Conservation (phyloP, 2,888 invertebrate genomes). For the Alviniconcha strummeri region DNA sequence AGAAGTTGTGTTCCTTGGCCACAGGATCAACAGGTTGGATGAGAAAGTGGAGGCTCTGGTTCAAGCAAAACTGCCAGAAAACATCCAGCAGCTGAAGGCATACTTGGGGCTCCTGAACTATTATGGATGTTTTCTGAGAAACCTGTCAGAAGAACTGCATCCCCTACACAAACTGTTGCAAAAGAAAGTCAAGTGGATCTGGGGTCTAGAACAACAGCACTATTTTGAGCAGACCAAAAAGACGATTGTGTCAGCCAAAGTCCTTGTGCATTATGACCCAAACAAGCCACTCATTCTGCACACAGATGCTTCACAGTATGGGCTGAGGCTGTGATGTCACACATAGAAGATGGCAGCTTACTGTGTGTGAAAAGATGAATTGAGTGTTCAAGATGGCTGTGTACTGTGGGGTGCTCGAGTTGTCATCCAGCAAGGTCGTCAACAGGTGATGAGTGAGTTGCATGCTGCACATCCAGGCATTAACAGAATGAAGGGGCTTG, state of each 20-base stretch:
- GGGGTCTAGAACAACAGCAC: constrained; percentile 25
- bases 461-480: constrained; percentile 38
- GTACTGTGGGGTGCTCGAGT: constrained; percentile 35
- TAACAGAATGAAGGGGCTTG: constrained; percentile 35
- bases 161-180: constrained; percentile 34
- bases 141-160: neutral
- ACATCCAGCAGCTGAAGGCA: neutral
- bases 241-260: constrained; percentile 38
- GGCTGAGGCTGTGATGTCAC: constrained; percentile 54
- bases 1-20: constrained; percentile 29
- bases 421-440: constrained; percentile 13
- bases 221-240: constrained; percentile 48
- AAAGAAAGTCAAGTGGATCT: constrained; percentile 46
- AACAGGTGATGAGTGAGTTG: constrained; percentile 25
- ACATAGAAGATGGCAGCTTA: constrained; percentile 22
- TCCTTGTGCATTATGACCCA: constrained; percentile 52
- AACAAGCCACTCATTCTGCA: constrained; percentile 57
- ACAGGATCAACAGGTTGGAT: constrained; percentile 24
- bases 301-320: constrained; percentile 69
- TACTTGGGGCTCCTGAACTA: constrained; percentile 4
- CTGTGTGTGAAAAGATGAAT: constrained; percentile 4
- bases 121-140: neutral
- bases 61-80: neutral
- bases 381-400: constrained; percentile 33
- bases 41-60: constrained; percentile 10